Base-by-base conservation (phyloP, 2,888 invertebrate species). In the Sesia apiformis region DNA sequence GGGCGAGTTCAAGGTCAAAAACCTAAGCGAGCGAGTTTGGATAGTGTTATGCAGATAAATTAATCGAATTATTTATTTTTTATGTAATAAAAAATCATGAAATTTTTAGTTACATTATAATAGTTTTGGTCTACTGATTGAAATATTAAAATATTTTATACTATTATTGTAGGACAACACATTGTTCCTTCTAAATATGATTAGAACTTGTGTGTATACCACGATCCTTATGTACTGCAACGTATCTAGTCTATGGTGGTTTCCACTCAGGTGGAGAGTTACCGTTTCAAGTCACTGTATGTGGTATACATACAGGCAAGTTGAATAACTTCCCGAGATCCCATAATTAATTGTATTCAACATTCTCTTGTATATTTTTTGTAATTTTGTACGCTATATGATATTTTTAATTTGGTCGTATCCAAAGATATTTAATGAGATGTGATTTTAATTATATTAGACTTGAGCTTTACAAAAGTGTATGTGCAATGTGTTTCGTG, bases 391-490 rank as follows among this genome's bases (percentile, higher is more conserved):
- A 86, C 72, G 83, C 81, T 84, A 77, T 78, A 74, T 69, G 60
- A 72, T 81, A 76, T 76, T 81, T 87, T 86, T 78, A 23, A 81
- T 85, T 89, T 85, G 87, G 87, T 86, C 80, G 75, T 78, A 82
- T 76, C 88, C 88, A 88, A 89, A 89, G 88, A 89, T 89, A 86
- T 88, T 87, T 87, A 86, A 85, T 74, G 73, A 82, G 72, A 86
- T 87, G 87, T 88, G 88, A 87, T 86, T 84, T 81, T 70, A 78
- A 80, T 81, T 83, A 82, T 81, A 78, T 75, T 83, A 81, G 62
- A 76, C 59, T 78, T 74, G 78, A 85, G 84, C 86, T 87, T 86
- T 86, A 87, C 78, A 75, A 84, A 84, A 83, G 83, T 83, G 76
- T 80, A 79, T 72, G 79, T 81, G 82, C 81, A 76, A 79, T 81